A percentile compares a stretch with the other conserved stretches of the same genome.
phyloP scores from a whole-genome alignment of 1,140 invertebrate species.

The Drosophila kepulauana region DNA sequence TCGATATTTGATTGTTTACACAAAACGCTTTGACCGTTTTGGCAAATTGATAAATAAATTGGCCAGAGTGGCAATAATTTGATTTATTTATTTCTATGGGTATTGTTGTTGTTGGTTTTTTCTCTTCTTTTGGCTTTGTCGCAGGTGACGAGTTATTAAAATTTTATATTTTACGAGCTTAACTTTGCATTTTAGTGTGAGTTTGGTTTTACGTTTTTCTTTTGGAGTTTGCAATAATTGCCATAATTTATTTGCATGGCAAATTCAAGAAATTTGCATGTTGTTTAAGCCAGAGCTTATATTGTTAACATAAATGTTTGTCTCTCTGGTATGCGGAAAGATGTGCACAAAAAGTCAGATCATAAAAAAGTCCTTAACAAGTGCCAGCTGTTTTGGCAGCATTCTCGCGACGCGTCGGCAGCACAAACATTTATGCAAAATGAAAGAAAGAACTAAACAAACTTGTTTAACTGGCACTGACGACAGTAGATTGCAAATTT shows the following conservation, averaged over 20 bases:
- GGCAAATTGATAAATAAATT: slow-evolving; percentile 72
- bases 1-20: slow-evolving; percentile 52
- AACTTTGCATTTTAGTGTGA: slow-evolving; percentile 46
- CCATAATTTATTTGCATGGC: slow-evolving; percentile 72
- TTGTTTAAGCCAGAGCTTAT: slow-evolving; percentile 40
- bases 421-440: slow-evolving; percentile 72
- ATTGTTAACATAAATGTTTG: slow-evolving; percentile 43
- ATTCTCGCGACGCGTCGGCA: slow-evolving; percentile 15
- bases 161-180: slow-evolving; percentile 51
- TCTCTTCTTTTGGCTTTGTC: background rate
- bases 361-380: slow-evolving; percentile 47
- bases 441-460: slow-evolving; percentile 70
- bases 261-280: slow-evolving; percentile 72
- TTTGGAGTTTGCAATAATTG: slow-evolving; percentile 64
- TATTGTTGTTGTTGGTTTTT: background rate
- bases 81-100: slow-evolving; percentile 61
- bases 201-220: slow-evolving; percentile 19
- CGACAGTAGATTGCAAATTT: slow-evolving; percentile 32
- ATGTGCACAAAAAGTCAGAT: slow-evolving; percentile 25
- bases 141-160: slow-evolving; percentile 60
- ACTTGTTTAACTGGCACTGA: slow-evolving; percentile 53
- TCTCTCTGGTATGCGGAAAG: slow-evolving; percentile 69
- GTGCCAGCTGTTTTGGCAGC: slow-evolving; percentile 12
- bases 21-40: slow-evolving; percentile 68
- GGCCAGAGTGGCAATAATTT: slow-evolving; percentile 61